Evolutionary conservation across 2,113 vertebrate genomes (phyloP), one percentile per base, ranked within the genome.

Genomic region (Leptosomus discolor): DNA sequence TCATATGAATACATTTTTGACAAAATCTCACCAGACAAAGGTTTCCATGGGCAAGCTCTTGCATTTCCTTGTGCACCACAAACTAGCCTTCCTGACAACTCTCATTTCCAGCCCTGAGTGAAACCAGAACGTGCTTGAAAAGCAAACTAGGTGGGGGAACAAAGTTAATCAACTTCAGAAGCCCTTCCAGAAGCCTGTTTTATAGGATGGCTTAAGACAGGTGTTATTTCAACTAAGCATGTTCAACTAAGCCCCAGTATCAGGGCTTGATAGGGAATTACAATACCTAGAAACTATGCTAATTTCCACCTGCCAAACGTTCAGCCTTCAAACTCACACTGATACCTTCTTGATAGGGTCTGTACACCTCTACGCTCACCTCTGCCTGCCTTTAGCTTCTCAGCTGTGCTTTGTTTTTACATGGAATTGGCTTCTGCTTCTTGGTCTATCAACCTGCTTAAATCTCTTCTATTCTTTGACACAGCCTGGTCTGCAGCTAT

Each of bases 91-190:
- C 86, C 91, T 78, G 85, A 94, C 80, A 91, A 63, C 67, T 80
- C 78, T 81, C 43, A 53, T 89, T 86, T 93, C 77, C 80, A 95
- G 74, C 39, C 53, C 54, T 88, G 86, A 92, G 81, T 91, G 85
- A 96, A 96, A 88, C 54, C 76, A 96, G 79, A 88, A 77, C 43
- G 3, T 10, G 46, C 50, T 57, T 43, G 48, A 77, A 88, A 94
- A 95, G 77, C 63, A 76, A 91, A 90, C 43, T 88, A 76, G 84
- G 54, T 91, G 65, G 36, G 65, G 63, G 41, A 85, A 80, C 32
- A 76, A 91, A 79, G 70, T 76, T 73, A 94, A 94, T 69, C 73
- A 76, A 88, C 41, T 61, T 95, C 89, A 96, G 95, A 91, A 96
- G 37, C 57, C 64, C 32, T 85, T 87, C 60, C 87, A 95, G 84